Evolutionary conservation across 2,888 invertebrate genomes (phyloP).

Genomic region (Trisateles emortualis): DNA sequence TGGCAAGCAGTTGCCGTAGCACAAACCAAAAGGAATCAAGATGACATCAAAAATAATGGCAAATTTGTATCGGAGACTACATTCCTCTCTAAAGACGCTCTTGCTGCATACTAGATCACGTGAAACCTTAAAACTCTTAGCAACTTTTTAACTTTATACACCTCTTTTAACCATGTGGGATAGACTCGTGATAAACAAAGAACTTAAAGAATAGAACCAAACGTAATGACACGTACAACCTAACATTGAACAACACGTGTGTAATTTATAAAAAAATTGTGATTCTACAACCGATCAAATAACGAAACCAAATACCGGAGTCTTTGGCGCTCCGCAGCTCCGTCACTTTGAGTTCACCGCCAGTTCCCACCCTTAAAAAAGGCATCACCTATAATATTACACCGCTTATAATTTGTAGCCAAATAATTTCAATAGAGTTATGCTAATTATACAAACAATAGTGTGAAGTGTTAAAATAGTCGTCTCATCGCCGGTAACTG

Average conservation of each 20-base stretch:
- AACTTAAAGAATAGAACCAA: not conserved
- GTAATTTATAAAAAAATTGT: slow-evolving; percentile 11
- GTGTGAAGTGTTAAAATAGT: slow-evolving; percentile 35
- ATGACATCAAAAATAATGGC: too few relatives aligned
- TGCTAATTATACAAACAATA: slow-evolving; percentile 49
- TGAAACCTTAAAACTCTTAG: too few relatives aligned
- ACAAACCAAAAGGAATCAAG: too few relatives aligned
- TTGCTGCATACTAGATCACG: too few relatives aligned
- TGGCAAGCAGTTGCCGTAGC: too few relatives aligned
- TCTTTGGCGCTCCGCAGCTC: slow-evolving; percentile 8
- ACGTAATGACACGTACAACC: not conserved
- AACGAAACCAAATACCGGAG: slow-evolving; percentile 25
- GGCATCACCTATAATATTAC: slow-evolving; percentile 36
- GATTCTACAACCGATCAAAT: slow-evolving; percentile 5
- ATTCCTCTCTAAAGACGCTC: too few relatives aligned
- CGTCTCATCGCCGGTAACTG: slow-evolving; percentile 50
- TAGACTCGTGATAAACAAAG: not conserved
- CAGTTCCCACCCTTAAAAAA: slow-evolving; percentile 35
- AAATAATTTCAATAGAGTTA: slow-evolving; percentile 44
- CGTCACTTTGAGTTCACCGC: slow-evolving; percentile 27
- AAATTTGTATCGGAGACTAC: too few relatives aligned
- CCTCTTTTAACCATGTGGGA: not conserved
- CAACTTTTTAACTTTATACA: not conserved
- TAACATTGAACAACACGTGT: not conserved
- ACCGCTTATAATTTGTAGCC: slow-evolving; percentile 36